Percentiles rank a stretch among this genome's conserved stretches.
Conservation (phyloP, 2,113 vertebrate species). For the Camelus dromedarius region DNA sequence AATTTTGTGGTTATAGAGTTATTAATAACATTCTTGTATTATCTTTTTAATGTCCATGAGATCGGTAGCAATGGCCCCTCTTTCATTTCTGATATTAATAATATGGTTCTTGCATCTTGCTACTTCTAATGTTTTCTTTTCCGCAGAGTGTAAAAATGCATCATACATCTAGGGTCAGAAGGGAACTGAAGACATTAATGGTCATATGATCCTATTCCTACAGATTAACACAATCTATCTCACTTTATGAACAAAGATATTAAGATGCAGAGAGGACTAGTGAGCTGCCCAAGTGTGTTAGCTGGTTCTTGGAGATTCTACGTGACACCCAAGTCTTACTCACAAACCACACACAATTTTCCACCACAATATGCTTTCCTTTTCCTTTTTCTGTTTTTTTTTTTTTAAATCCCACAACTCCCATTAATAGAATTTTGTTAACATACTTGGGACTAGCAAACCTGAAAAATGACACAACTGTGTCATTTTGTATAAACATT, state of each 20-base stretch:
- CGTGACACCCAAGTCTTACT: neutral
- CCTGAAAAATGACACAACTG: neutral
- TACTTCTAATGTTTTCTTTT: neutral
- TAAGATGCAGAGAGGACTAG: neutral
- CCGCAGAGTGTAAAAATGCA: neutral
- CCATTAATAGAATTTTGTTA: neutral
- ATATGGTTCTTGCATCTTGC: neutral
- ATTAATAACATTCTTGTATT: neutral
- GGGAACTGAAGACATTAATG: neutral
- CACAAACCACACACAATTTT: neutral
- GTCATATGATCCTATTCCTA: neutral
- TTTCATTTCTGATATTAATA: neutral
- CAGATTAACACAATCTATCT: neutral
- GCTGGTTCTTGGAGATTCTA: neutral
- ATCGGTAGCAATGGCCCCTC: neutral
- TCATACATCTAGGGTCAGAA: neutral
- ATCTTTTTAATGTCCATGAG: neutral
- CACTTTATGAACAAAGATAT: neutral
- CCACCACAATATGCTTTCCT: neutral
- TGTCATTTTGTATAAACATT: neutral
- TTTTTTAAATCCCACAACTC: neutral
- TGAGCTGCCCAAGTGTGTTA: neutral
- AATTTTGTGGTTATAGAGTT: neutral
- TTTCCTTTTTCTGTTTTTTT: neutral
- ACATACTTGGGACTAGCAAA: neutral